Conservation (phyloP, 2,113 vertebrate genomes). For the Zapus hudsonius region DNA sequence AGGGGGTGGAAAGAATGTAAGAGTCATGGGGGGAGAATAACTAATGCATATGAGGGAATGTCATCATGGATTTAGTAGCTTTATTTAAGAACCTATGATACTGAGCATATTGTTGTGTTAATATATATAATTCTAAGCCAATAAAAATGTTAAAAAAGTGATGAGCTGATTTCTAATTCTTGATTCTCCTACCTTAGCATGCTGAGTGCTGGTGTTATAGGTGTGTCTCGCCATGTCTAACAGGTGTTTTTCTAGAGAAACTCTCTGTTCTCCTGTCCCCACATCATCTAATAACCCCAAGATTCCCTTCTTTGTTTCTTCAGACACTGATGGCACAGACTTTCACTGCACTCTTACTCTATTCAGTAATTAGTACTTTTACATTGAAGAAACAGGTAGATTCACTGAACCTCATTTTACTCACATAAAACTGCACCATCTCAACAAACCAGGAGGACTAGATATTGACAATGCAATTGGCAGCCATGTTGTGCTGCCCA, state of each 20-base stretch:
- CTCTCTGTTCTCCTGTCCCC: not conserved
- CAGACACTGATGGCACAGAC: not conserved
- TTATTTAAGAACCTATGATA: too few relatives aligned
- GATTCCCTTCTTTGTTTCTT: not conserved
- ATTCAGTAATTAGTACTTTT: not conserved
- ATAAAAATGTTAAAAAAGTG: too few relatives aligned
- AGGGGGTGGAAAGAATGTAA: too few relatives aligned
- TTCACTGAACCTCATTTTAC: not conserved
- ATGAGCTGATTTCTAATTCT: not conserved
- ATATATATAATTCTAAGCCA: too few relatives aligned
- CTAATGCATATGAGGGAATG: too few relatives aligned
- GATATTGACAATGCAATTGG: not conserved
- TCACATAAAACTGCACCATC: not conserved
- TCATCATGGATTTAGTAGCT: too few relatives aligned
- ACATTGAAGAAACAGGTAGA: not conserved
- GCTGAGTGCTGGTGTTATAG: not conserved
- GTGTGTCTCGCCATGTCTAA: too few relatives aligned
- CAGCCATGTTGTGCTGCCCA: not conserved
- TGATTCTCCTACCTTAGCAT: not conserved
- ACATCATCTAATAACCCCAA: not conserved
- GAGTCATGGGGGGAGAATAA: too few relatives aligned
- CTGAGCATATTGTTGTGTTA: too few relatives aligned
- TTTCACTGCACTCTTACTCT: not conserved
- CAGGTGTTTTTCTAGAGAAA: not conserved
- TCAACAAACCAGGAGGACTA: not conserved